Conservation (phyloP, 2,113 vertebrate genomes). For the Cettia cetti region DNA sequence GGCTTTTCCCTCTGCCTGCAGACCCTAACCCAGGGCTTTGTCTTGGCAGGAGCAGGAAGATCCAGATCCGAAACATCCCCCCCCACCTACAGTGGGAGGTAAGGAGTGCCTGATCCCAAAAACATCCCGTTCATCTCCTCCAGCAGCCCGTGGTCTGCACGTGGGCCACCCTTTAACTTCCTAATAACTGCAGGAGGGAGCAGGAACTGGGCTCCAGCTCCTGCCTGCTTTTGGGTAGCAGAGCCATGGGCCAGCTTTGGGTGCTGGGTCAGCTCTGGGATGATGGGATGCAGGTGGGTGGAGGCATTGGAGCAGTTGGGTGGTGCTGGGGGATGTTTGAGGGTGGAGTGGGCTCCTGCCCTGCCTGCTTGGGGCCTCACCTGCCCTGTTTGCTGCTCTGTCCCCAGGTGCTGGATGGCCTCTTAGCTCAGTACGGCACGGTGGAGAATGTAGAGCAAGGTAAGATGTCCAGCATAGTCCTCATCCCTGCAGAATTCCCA, state of each 20-base stretch:
- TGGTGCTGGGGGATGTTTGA: not conserved
- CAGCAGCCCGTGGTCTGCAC: fast-evolving
- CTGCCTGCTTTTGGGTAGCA: not conserved
- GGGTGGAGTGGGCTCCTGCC: not conserved
- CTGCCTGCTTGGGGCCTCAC: not conserved
- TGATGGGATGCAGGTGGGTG: not conserved
- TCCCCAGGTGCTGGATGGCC: slow-evolving; percentile 86
- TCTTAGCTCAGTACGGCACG: slow-evolving; percentile 88
- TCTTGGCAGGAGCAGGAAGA: slow-evolving; percentile 89
- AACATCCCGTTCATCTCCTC: not conserved
- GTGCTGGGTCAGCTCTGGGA: not conserved
- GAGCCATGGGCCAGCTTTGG: not conserved
- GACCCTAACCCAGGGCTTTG: not conserved
- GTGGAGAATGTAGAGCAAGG: slow-evolving; percentile 96
- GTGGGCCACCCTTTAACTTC: not conserved
- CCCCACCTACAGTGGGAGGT: slow-evolving; percentile 97
- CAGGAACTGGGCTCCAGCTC: not conserved
- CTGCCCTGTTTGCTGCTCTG: not conserved
- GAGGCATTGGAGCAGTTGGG: not conserved
- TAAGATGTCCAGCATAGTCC: slow-evolving; percentile 43
- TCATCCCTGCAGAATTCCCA: not conserved
- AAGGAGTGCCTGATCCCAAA: slow-evolving; percentile 39
- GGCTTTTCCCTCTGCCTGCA: not conserved
- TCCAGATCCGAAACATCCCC: slow-evolving; percentile 95
- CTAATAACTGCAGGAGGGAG: not conserved